Evolutionary conservation across 2,888 invertebrate genomes (phyloP).

Genomic region (Mythimna ferrago): DNA sequence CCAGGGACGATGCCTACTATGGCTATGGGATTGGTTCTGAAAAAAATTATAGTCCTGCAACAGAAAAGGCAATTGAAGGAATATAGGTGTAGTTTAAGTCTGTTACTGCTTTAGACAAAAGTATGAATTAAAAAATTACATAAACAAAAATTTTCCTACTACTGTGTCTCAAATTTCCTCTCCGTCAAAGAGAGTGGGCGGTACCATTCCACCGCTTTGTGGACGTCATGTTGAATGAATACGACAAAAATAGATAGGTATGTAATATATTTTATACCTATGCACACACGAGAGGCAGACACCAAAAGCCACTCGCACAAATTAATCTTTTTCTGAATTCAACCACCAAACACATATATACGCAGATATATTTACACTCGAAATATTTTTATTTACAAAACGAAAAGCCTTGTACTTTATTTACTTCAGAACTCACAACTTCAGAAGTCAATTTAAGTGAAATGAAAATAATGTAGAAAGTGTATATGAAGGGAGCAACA

Average conservation of each 20-base stretch:
- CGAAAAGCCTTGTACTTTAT: slow-evolving; percentile 29
- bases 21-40: too few species aligned
- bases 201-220: background rate
- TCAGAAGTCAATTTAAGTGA: slow-evolving; percentile 15
- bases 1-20: too few species aligned
- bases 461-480: slow-evolving; percentile 34
- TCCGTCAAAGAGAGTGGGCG: background rate
- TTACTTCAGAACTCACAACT: slow-evolving; percentile 26
- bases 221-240: background rate
- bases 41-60: too few species aligned
- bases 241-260: too few species aligned
- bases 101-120: background rate
- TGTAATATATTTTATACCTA: background rate
- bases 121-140: background rate
- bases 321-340: background rate
- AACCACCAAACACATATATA: background rate
- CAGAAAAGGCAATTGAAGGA: too few species aligned
- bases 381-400: slow-evolving; percentile 21
- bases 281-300: background rate
- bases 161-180: background rate
- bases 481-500: slow-evolving; percentile 11
- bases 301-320: background rate
- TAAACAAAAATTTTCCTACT: too few species aligned
- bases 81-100: too few species aligned
- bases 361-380: background rate